Conservation (phyloP, 2,797 vertebrate species). For the Acomys russatus region DNA sequence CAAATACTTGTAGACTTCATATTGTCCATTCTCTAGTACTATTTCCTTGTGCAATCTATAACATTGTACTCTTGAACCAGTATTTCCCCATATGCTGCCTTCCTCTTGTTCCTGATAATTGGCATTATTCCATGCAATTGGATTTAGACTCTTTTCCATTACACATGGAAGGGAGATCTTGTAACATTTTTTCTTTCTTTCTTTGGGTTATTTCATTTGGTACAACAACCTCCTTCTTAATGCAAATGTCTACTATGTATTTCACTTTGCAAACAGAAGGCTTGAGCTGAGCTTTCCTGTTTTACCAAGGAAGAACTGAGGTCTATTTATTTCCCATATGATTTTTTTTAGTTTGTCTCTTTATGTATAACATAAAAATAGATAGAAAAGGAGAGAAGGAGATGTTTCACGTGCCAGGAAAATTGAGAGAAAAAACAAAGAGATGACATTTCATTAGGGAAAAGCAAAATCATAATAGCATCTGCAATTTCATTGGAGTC, state of each 20-base stretch:
- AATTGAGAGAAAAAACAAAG: background rate
- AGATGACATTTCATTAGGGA: background rate
- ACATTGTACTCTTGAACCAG: background rate
- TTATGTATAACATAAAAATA: background rate
- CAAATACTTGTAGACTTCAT: background rate
- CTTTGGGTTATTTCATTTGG: background rate
- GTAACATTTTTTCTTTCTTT: background rate
- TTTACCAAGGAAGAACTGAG: background rate
- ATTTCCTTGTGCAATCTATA: background rate
- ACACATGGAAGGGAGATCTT: background rate
- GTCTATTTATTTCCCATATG: background rate
- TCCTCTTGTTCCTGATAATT: background rate
- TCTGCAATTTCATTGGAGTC: conserved; percentile 66
- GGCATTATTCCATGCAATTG: background rate
- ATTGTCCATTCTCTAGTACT: background rate
- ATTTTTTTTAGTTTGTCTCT: conserved; percentile 1
- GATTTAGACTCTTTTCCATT: background rate
- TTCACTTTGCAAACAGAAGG: background rate
- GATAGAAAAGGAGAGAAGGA: background rate
- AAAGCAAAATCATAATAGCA: conserved; percentile 51
- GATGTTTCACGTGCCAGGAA: conserved; percentile 9
- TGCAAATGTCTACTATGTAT: background rate
- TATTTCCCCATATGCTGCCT: background rate
- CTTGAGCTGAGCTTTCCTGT: background rate
- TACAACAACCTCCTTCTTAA: background rate